Base-by-base conservation (phyloP, 2,797 vertebrate genomes). In the Gastrophryne carolinensis region DNA sequence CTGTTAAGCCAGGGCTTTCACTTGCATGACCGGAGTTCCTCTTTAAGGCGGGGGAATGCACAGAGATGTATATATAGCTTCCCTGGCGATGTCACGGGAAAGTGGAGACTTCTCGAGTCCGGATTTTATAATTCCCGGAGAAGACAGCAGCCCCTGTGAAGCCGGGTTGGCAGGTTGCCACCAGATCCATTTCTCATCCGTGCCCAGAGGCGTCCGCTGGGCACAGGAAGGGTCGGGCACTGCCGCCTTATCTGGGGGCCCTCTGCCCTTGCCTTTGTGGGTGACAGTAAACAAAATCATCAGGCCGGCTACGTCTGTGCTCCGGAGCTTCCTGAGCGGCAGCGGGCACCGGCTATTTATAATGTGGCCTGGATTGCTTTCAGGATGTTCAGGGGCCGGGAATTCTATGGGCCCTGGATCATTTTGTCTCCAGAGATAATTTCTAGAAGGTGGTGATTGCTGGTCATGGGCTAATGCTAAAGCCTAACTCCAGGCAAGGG, bases 141-240 rank as follows among this genome's bases (percentile, higher is more conserved):
- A 63, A 63, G n/a, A 63, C 6, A 23, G 15, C 21, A 24, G 60
- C 35, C 60, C 21, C 13, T 23, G 41, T 49, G 41, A 65, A 44
- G 44, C 7, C 32, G 6, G 56, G 53, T 27, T 75, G 54, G 64
- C 13, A 5, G 1, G 4, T 12, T 24, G 64, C 63, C 73, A 62
- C 1, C 4, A 32, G 30, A 75, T 58, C 7, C 11, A 39, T 26
- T 60, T 75, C 54, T 67, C 53, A 67, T 67, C 73, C 21, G 41
- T 30, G 26, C 21, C n/a, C 30, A 47, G 56, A 58, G 34, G 41
- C 65, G 72, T 39, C 62, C 41, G 30, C 49, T 68, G 54, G 64
- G 64, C 65, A 75, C 73, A 75, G 73, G 73, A 75, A 68, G 73
- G 73, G 73, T 12, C 35, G 56, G 73, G 73, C 64, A 68, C 30